A percentile compares a stretch with the other conserved stretches of the same genome.
phyloP scores from a whole-genome alignment of 2,888 invertebrate species.

The Drosophila formosana region DNA sequence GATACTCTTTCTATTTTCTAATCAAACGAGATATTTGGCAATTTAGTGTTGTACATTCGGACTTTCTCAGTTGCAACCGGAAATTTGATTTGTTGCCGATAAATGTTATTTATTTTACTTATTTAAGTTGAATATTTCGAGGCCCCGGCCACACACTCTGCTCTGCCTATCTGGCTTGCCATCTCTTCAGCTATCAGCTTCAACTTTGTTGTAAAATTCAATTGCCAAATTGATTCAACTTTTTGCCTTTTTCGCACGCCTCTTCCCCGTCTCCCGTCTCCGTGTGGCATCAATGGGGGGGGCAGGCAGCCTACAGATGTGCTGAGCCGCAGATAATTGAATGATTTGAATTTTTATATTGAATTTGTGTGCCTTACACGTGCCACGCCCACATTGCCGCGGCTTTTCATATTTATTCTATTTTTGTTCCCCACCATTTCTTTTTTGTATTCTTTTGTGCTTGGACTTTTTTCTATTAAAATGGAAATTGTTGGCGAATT shows the following conservation, averaged over 20 bases:
- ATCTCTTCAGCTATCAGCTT: conserved; percentile 12
- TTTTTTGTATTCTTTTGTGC: conserved; percentile 42
- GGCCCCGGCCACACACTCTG: background rate
- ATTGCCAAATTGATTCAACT: conserved; percentile 80
- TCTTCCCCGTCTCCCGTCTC: conserved; percentile 8
- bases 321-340: conserved; percentile 82
- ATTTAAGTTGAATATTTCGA: conserved; percentile 62
- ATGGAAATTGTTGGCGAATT: conserved; percentile 81
- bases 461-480: conserved; percentile 73
- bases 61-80: conserved; percentile 63
- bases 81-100: conserved; percentile 79
- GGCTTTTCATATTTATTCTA: conserved; percentile 65
- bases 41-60: conserved; percentile 28
- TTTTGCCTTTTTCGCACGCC: conserved; percentile 67
- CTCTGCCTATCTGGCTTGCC: background rate
- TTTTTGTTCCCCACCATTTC: conserved; percentile 31
- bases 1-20: conserved; percentile 12
- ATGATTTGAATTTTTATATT: conserved; percentile 83
- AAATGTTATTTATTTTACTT: conserved; percentile 78
- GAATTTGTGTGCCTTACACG: conserved; percentile 67
- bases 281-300: no score
- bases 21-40: conserved; percentile 34
- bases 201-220: conserved; percentile 67
- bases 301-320: conserved; percentile 26
- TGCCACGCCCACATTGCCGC: conserved; percentile 37